A percentile compares a stretch with the other conserved stretches of the same genome.
Conservation (phyloP, 2,797 vertebrate genomes). For the Okamejei kenojei region DNA sequence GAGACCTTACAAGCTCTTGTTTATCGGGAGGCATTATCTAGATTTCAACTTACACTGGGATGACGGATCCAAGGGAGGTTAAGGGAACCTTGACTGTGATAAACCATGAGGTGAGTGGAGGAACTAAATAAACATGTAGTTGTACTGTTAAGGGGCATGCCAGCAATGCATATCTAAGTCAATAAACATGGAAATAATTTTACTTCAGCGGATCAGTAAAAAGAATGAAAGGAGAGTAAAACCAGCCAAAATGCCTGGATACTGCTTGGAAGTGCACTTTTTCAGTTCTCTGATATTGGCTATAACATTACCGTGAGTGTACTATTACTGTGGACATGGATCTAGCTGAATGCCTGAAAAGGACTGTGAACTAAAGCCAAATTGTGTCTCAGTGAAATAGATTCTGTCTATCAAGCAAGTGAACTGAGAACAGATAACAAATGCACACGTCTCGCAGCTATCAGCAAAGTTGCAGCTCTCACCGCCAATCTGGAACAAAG, state of each 20-base stretch:
- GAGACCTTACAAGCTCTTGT: constrained; percentile 11
- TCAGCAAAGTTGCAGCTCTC: too few relatives aligned
- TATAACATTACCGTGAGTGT: background rate
- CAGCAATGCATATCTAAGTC: background rate
- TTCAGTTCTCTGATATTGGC: background rate
- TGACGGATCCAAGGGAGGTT: background rate
- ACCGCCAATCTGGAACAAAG: too few relatives aligned
- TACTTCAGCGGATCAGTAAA: background rate
- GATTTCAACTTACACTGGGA: background rate
- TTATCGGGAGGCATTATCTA: background rate
- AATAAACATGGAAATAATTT: background rate
- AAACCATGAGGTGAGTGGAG: background rate
- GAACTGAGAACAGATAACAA: background rate
- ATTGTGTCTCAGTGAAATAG: background rate
- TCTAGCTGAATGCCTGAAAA: background rate
- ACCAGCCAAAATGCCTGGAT: background rate
- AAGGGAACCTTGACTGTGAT: background rate
- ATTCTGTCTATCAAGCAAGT: background rate
- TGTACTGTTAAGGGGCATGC: background rate
- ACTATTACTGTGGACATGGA: background rate
- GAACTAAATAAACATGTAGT: background rate
- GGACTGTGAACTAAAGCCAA: background rate
- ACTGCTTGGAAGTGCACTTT: background rate
- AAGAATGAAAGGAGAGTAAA: background rate
- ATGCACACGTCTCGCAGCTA: background rate